Conservation (phyloP, 1,140 invertebrate species). For the Scaptomyza pallida region DNA sequence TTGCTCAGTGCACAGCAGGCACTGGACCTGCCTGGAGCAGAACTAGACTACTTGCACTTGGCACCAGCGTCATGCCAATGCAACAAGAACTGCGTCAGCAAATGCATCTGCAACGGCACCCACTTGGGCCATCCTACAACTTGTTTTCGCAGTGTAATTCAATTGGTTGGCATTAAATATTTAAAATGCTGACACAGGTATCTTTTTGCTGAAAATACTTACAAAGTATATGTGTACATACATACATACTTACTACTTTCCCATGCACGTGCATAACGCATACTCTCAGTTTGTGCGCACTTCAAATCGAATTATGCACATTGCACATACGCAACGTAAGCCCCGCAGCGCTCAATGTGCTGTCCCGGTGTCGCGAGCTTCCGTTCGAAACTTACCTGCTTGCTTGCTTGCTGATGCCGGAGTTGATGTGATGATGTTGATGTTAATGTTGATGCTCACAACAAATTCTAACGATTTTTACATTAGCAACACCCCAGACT, state of each 20-base stretch:
- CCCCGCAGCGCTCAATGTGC: slow-evolving; percentile 21
- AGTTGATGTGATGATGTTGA: slow-evolving; percentile 29
- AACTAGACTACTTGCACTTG: slow-evolving; percentile 48
- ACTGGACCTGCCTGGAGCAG: slow-evolving; percentile 48
- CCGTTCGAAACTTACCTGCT: slow-evolving; percentile 47
- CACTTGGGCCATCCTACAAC: slow-evolving; percentile 15
- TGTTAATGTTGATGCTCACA: slow-evolving; percentile 28
- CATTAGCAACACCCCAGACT: slow-evolving; percentile 54
- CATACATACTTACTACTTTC: not conserved
- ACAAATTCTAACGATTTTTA: slow-evolving; percentile 75
- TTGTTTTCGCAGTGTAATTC: slow-evolving; percentile 59
- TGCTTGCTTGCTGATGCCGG: slow-evolving; percentile 9
- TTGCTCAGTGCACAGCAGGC: slow-evolving; percentile 51
- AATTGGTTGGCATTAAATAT: slow-evolving; percentile 77
- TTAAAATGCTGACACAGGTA: slow-evolving; percentile 67
- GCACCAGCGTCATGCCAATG: slow-evolving; percentile 42
- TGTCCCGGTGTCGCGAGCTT: slow-evolving; percentile 40
- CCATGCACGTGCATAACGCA: slow-evolving; percentile 13
- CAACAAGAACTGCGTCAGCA: slow-evolving; percentile 39
- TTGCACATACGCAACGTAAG: slow-evolving; percentile 57
- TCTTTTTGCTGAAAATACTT: slow-evolving; percentile 2
- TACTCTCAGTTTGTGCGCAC: slow-evolving; percentile 42
- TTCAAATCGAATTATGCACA: slow-evolving; percentile 75
- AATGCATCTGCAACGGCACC: slow-evolving; percentile 12
- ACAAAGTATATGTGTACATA: too few species aligned